phyloP scores from a whole-genome alignment of 2,113 vertebrate genomes.

The Zootoca vivipara region DNA sequence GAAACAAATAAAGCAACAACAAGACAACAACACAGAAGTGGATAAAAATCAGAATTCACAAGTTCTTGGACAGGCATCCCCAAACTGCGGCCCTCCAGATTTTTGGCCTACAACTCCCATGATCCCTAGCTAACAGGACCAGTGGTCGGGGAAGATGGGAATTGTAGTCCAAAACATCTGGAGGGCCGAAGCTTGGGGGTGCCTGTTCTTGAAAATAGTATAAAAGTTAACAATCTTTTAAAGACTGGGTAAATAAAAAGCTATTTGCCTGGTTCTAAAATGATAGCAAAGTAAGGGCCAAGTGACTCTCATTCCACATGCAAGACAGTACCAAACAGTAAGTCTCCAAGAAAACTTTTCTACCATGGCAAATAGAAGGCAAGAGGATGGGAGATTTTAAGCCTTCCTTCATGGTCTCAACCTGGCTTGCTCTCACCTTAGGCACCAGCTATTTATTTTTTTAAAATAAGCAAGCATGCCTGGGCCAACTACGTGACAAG shows the following conservation, averaged over 20 bases:
- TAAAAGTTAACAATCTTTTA: too few species aligned
- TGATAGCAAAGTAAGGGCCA: not conserved
- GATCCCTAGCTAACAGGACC: too few species aligned
- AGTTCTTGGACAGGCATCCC: too few species aligned
- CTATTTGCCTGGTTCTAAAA: too few species aligned
- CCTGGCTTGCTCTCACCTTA: not conserved
- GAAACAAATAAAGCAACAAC: not conserved
- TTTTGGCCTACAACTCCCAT: too few species aligned
- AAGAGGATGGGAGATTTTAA: not conserved
- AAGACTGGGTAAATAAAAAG: too few species aligned
- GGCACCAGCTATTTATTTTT: not conserved
- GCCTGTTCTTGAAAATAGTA: too few species aligned
- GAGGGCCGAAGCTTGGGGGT: too few species aligned
- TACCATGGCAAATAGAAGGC: not conserved
- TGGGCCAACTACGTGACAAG: not conserved
- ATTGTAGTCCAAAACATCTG: too few species aligned
- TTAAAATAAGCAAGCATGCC: not conserved
- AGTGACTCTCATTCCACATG: not conserved
- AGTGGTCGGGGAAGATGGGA: too few species aligned
- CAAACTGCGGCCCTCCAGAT: too few species aligned
- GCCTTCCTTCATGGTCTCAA: not conserved
- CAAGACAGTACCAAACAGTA: not conserved
- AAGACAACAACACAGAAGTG: not conserved
- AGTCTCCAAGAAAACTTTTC: not conserved
- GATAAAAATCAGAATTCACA: not conserved